Base-by-base conservation (phyloP, 2,797 vertebrate species). In the Melanogrammus aeglefinus region DNA sequence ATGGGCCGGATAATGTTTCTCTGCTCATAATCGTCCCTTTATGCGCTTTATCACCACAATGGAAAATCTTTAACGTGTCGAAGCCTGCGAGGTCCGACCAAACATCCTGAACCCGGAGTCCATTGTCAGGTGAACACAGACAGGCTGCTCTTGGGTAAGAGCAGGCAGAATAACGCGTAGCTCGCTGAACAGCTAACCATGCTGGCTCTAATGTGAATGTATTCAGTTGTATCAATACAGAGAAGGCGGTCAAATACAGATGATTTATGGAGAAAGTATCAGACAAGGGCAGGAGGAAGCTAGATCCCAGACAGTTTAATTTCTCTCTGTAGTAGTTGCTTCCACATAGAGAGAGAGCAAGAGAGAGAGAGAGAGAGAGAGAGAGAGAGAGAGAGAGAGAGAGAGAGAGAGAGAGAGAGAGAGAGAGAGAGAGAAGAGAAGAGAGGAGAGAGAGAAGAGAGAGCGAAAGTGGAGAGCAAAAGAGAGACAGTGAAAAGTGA, bases 1-100 rank as follows among this genome's bases (percentile, higher is more conserved):
- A 90, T 85, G 82, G 80, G 78, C 73, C 78, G 78, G 88, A 90
- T 85, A 80, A 81, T 80, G 84, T 87, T 89, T 86, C 88, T 85
- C 79, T 77, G 38, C 73, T 76, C 86, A 44, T 88, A 86, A 89
- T 88, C 85, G 80, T 79, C 70, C 76, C 84, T 84, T 89, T 88
- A 88, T 87, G 88, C 84, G 82, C 75, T 63, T 63, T 27, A 75
- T 82, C 86, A 82, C 86, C 82, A 81, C 86, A 87, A 81, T 77
- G 80, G 81, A 83, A 72, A 90, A 81, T 77, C 76, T 29, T 44
- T 31, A 77, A 84, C 89, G 13, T 84, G 88, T 84, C 82, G 80
- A 76, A 84, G 86, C 90, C 72, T 80, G 89, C 83, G 80, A 77
- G 73, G 82, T 83, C 79, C 78, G 79, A 81, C 73, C 57, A 75